Conservation (phyloP, 2,888 invertebrate species). For the Sicus ferrugineus region DNA sequence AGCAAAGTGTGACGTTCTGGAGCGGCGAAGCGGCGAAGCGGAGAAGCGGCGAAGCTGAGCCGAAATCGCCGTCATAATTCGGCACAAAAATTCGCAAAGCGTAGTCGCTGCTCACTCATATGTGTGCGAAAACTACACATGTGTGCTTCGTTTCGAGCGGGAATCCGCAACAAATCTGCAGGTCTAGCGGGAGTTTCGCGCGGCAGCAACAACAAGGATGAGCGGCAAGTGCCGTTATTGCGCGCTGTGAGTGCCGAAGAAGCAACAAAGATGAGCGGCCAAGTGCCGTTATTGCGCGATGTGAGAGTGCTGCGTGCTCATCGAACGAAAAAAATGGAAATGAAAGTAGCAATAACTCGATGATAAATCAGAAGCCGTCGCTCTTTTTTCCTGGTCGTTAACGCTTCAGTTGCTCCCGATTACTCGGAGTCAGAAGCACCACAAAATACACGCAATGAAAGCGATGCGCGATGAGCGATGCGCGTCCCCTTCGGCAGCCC, state of each 20-base stretch:
- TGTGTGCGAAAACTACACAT: not conserved
- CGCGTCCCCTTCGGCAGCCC: not conserved
- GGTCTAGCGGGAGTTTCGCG: too few species aligned
- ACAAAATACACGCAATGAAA: not conserved
- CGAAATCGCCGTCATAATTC: not conserved
- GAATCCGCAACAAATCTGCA: not conserved
- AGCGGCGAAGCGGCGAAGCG: not conserved
- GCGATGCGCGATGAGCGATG: not conserved
- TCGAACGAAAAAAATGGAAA: not conserved
- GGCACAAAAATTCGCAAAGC: slow-evolving; percentile 4
- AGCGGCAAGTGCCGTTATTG: slow-evolving; percentile 7
- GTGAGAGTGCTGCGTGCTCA: too few species aligned
- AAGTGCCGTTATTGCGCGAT: too few species aligned
- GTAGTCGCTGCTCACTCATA: not conserved
- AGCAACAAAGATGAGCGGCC: too few species aligned
- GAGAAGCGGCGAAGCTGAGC: not conserved
- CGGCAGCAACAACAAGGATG: not conserved
- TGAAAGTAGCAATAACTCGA: not conserved
- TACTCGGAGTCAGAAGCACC: not conserved
- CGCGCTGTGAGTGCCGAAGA: not conserved
- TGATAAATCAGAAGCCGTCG: not conserved
- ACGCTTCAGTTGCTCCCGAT: slow-evolving; percentile 24
- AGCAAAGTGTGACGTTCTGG: not conserved
- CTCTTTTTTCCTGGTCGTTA: not conserved
- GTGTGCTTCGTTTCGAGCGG: not conserved